Percentiles rank a stretch among this genome's conserved stretches.
These are phyloP conservation scores for Aurelia sp. DNA, from an alignment of 30 jellyfish, hydroid and myxozoan genomes.

Conservation along the genomic window DNA sequence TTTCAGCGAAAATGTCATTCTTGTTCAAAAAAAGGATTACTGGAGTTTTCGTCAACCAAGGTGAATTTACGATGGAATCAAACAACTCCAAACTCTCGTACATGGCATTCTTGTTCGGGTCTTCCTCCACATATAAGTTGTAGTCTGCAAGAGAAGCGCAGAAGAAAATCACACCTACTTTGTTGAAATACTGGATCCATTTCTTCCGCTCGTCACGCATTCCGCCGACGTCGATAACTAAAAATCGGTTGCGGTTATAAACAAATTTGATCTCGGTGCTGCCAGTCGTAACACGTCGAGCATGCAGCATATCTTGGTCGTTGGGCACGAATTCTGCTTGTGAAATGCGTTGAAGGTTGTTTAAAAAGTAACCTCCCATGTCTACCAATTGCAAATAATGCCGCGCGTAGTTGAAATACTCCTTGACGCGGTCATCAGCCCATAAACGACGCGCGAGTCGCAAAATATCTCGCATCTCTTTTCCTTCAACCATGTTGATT, in stretches of 20 bases:
- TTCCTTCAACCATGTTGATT: constrained; percentile 68
- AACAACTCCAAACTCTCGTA: constrained; percentile 67
- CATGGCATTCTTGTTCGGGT: constrained; percentile 69
- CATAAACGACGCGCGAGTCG: constrained; percentile 61
- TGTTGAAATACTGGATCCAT: constrained; percentile 70
- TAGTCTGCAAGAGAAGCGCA: constrained; percentile 70
- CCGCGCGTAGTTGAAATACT: constrained; percentile 65
- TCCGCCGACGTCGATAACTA: constrained; percentile 71
- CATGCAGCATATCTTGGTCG: constrained; percentile 70
- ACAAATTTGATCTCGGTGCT: constrained; percentile 67
- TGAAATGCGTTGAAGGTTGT: constrained; percentile 66
- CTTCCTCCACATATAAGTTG: constrained; percentile 65
- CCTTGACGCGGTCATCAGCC: constrained; percentile 71
- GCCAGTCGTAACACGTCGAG: constrained; percentile 71
- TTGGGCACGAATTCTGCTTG: constrained; percentile 65
- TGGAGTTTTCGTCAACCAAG: constrained; percentile 68
- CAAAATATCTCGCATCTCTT: constrained; percentile 61
- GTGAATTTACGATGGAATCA: constrained; percentile 56
- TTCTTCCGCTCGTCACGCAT: constrained; percentile 70
- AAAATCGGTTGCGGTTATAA: constrained; percentile 55
- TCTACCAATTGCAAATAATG: constrained; percentile 63
- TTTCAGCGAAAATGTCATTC: constrained; percentile 71
- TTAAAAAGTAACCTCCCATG: constrained; percentile 65
- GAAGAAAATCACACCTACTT: constrained; percentile 67
- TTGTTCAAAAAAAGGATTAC: constrained; percentile 61